Base-by-base conservation (phyloP, 2,888 invertebrate species). In the Leptogaster cylindrica region DNA sequence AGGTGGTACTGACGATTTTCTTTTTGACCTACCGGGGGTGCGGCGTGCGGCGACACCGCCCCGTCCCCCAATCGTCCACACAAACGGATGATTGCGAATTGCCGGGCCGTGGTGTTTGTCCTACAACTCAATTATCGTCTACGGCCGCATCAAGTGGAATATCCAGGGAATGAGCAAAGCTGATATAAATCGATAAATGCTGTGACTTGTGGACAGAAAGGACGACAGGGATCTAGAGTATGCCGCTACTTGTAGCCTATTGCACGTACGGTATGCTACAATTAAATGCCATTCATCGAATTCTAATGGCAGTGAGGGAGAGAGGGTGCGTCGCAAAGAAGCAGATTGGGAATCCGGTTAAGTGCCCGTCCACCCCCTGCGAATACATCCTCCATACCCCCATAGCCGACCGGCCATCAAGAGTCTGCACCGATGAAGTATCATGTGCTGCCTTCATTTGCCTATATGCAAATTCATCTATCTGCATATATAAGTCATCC, bases 351-450 rank as follows among this genome's bases (percentile, higher is more conserved):
- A 3, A 50, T n/a, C n/a, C n/a, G n/a, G n/a, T n/a, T n/a, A n/a
- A n/a, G n/a, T n/a, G n/a, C n/a, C n/a, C n/a, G n/a, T n/a, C n/a
- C n/a, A n/a, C n/a, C n/a, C n/a, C n/a, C n/a, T 41, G 18, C 6
- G 14, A 27, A 25, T 23, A 18, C 10, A 52, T n/a, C 8, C 8
- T n/a, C 16, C 4, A 12, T 27, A 3, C 28, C 12, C 16, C 16
- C 16, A 16, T 1, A 51, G 23, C 31, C 12, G 46, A 12, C 16
- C 6, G 27, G 10, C 23, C 41, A 33, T 27, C 18, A 12, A 28
- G 61, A 61, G 39, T 10, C n/a, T 61, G 61, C 61, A 61, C 28
- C 28, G 61, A 61, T 44, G 58, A 44, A 44, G 61, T 41, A 44
- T 44, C 61, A 61, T 44, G 23, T 61, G 61, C 44, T 61, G 27